Base-by-base conservation (phyloP, 1,140 invertebrate species). In the Dinothrombium tinctorium region DNA sequence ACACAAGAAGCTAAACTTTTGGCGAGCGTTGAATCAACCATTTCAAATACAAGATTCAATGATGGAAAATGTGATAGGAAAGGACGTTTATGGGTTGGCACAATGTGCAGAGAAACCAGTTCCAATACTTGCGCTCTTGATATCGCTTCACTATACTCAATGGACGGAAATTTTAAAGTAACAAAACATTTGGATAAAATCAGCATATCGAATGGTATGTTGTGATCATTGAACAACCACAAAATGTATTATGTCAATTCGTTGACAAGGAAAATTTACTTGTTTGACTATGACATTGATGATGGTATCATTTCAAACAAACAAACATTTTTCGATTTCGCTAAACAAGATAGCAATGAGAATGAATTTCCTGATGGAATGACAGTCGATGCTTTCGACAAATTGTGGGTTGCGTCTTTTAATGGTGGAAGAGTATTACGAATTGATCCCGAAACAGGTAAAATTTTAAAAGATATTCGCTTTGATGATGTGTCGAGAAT, bases 1-100 rank as follows among this genome's bases (percentile, higher is more conserved):
- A 48, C 44, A 2, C 46, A 64, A 8, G 48, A 64, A 25, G 59
- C 60, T 8, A 26, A 56, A 65, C 17, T 35, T 65, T 12, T 59
- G 0, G 59, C 62, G 2, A 66, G 67, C 31, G 68, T 81, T 1
- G 73, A 80, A 26, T 46, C 53, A 0, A n/a, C n/a, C n/a, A 58
- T 12, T n/a, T n/a, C n/a, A n/a, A n/a, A n/a, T n/a, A n/a, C n/a
- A n/a, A n/a, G n/a, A n/a, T n/a, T n/a, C n/a, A n/a, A n/a, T n/a
- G n/a, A n/a, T n/a, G n/a, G n/a, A n/a, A 90, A 89, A 60, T 74
- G 73, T 43, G 82, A 90, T 56, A 65, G 69, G 0, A 56, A 54
- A 11, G 82, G 82, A 28, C 61, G 78, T 28, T 57, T 87, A 2
- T 83, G 75, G 69, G 65, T 69, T 45, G 78, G 78, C 56, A 60